Evolutionary conservation across 2,797 vertebrate species (phyloP), one percentile per base, ranked within the genome.

Genomic region (Leontocebus nigricollis): DNA sequence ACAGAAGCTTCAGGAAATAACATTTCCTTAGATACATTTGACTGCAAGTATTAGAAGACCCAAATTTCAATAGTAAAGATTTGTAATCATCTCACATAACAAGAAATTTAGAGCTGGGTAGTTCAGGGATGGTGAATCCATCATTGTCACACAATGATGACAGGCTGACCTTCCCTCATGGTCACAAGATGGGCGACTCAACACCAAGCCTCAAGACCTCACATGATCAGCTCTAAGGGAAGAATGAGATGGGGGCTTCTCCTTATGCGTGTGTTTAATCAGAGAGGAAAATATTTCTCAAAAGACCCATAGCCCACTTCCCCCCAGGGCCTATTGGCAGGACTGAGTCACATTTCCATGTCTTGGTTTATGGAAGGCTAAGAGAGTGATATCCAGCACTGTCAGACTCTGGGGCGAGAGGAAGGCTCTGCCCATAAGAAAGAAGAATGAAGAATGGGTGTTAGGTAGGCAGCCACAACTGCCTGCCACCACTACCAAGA

Each of bases 251-350:
- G 30, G 90, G 72, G 76, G 36, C 85, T 88, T 96, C 84, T 92
- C 57, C 39, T 81, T 55, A 75, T 12, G 85, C 6, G 0, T 86
- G 20, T 96, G 86, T 93, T 88, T 85, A 94, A 83, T 92, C 93
- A 97, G 86, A 93, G 36, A 96, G 93, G 96, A 94, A 96, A 96
- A n/a, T 92, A 57, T 59, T 88, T 96, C 94, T 97, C 92, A 95
- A 82, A 90, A 87, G 95, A 95, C 91, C 94, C 94, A 67, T 90
- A 13, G n/a, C 44, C 0, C 1, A 88, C 95, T 97, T 95, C 94
- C 93, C 8, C 44, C 94, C 17, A 17, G 20, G 88, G 41, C 92
- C 72, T 79, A 13, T 2, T 36, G 83, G 94, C 39, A 88, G 44
- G n/a, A 94, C n/a, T 95, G 96, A 97, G 36, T 96, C 96, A 96